phyloP scores from a whole-genome alignment of 2,113 vertebrate genomes.

The Centropus unirufus region DNA sequence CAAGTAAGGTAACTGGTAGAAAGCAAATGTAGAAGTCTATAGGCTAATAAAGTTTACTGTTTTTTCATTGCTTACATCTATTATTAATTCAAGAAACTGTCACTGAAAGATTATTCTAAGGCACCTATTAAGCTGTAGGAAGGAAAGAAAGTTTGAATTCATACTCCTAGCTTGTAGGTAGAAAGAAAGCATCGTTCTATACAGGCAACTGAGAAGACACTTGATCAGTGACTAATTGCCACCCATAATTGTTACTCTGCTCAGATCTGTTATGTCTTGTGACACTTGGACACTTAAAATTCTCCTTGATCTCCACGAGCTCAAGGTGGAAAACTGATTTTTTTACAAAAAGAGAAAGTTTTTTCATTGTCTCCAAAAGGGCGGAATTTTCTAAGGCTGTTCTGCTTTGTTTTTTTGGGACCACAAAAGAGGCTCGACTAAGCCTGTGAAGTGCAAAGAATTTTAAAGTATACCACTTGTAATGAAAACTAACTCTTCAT shows the following conservation, averaged over 20 bases:
- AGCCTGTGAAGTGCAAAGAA: background rate
- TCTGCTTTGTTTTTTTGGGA: background rate
- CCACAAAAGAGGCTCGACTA: background rate
- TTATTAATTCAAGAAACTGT: background rate
- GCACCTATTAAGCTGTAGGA: background rate
- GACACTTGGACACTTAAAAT: background rate
- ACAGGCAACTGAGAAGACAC: background rate
- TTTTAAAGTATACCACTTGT: background rate
- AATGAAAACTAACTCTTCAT: background rate
- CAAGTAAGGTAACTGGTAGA: background rate
- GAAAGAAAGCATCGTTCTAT: background rate
- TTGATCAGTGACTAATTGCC: background rate
- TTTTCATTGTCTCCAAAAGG: background rate
- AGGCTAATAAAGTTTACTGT: background rate
- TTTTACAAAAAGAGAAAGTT: background rate
- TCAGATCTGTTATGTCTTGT: background rate
- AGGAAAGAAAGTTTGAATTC: background rate
- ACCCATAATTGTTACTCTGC: background rate
- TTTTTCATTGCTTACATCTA: background rate
- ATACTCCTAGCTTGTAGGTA: background rate
- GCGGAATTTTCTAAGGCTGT: background rate
- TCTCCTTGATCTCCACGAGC: background rate
- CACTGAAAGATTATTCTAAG: background rate
- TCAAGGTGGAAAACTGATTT: background rate
- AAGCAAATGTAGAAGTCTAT: background rate